phyloP scores from a whole-genome alignment of 1,140 invertebrate species.

The Drosophila subobscura region DNA sequence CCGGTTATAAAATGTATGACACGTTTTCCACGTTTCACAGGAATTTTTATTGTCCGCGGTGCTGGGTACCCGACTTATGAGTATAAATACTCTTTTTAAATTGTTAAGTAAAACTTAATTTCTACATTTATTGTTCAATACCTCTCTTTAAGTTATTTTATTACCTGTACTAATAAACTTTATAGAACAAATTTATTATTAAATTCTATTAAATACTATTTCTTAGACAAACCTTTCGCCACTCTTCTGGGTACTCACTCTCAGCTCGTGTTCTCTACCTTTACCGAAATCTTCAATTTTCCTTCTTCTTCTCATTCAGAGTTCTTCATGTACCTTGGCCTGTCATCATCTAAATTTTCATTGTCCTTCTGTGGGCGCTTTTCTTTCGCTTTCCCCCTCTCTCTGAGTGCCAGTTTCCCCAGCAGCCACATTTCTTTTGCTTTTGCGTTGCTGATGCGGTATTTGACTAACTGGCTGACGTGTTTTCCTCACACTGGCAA shows the following conservation, averaged over 20 bases:
- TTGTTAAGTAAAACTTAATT: no score
- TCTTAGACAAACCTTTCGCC: constrained; percentile 3
- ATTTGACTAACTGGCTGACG: constrained; percentile 81
- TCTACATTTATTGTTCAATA: no score
- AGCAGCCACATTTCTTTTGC: constrained; percentile 24
- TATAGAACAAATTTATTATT: no score
- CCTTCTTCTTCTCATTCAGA: no score
- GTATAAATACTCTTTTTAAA: no score
- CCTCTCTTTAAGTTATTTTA: no score
- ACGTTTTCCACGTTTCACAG: no score
- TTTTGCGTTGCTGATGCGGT: constrained; percentile 41
- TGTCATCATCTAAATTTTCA: constrained; percentile 71
- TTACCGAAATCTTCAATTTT: no score
- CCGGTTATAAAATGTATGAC: no score
- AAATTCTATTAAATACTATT: not conserved
- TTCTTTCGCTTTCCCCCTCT: constrained; percentile 44
- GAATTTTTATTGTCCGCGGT: no score
- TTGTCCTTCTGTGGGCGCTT: constrained; percentile 61
- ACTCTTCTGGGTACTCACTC: not conserved
- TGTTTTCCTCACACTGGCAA: constrained; percentile 81
- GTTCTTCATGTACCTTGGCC: constrained; percentile 6
- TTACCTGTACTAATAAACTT: no score
- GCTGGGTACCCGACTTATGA: no score
- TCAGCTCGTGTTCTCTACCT: constrained; percentile 8
- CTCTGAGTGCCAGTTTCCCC: constrained; percentile 6